Conservation (phyloP, 2,888 invertebrate species). For the Dioctria rufipes region DNA sequence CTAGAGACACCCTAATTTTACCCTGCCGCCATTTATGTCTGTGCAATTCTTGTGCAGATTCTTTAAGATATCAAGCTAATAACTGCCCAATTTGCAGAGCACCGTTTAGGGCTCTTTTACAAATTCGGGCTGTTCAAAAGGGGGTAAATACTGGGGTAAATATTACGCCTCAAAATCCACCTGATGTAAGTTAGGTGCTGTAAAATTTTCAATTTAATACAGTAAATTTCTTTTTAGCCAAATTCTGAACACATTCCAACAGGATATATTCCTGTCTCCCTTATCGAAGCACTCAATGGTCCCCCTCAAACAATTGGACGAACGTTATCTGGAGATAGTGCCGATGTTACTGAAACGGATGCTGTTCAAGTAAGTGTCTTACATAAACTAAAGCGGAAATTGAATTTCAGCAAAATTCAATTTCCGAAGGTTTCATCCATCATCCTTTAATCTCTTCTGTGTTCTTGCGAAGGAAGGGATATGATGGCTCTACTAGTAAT, state of each 20-base stretch:
- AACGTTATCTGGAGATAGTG: conserved; percentile 69
- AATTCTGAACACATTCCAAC: conserved; percentile 80
- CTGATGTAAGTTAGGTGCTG: conserved; percentile 74
- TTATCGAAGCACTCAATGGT: conserved; percentile 96
- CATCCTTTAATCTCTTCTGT: too few relatives aligned
- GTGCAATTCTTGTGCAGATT: conserved; percentile 98
- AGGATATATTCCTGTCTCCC: conserved; percentile 93
- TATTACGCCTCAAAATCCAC: conserved; percentile 72
- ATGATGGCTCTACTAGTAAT: too few relatives aligned
- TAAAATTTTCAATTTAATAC: background rate
- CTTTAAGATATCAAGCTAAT: conserved; percentile 95
- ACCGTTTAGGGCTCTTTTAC: conserved; percentile 97
- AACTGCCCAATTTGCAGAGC: conserved; percentile 99
- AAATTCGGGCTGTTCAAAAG: conserved; percentile 94
- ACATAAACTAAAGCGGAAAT: background rate
- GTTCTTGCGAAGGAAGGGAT: too few relatives aligned
- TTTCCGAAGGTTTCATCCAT: too few relatives aligned
- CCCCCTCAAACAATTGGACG: conserved; percentile 74
- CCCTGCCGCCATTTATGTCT: conserved; percentile 97
- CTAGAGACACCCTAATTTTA: conserved; percentile 95
- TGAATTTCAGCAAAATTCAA: too few relatives aligned
- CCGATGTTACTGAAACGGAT: conserved; percentile 76
- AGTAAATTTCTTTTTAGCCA: conserved; percentile 58
- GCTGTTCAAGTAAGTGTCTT: conserved; percentile 71
- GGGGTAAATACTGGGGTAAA: conserved; percentile 71